phyloP scores from a whole-genome alignment of 2,888 invertebrate species.

The Aphidius colemani region DNA sequence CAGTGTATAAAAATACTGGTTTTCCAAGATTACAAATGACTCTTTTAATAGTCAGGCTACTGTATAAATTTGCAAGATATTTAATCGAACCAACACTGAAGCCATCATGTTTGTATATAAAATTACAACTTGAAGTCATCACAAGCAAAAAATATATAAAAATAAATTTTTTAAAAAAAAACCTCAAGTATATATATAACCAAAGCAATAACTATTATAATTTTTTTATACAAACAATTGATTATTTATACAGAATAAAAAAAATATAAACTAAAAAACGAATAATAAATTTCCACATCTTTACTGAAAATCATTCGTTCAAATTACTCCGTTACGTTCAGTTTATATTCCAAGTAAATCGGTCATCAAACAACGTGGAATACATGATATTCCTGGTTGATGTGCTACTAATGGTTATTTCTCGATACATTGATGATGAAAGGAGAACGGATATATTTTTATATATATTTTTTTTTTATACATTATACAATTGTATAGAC shows the following conservation, averaged over 20 bases:
- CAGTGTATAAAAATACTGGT: not conserved
- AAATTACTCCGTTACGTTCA: constrained; percentile 40
- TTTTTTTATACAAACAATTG: constrained; percentile 36
- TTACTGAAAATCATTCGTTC: constrained; percentile 33
- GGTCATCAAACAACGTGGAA: constrained; percentile 37
- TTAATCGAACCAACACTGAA: constrained; percentile 28
- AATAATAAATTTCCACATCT: constrained; percentile 43
- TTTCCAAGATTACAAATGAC: constrained; percentile 47
- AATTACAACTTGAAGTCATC: not conserved
- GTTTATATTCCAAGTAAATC: constrained; percentile 42
- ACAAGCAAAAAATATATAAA: not conserved
- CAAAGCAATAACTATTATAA: constrained; percentile 50
- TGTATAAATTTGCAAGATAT: constrained; percentile 45
- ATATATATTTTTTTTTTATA: too few relatives aligned
- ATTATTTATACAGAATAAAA: constrained; percentile 24
- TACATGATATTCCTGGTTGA: constrained; percentile 34
- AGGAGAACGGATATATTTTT: not conserved
- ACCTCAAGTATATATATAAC: not conserved
- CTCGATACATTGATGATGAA: constrained; percentile 2
- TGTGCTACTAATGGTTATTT: constrained; percentile 23
- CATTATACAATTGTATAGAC: not conserved
- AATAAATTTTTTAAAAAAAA: not conserved
- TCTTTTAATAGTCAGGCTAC: constrained; percentile 47
- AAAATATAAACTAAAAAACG: constrained; percentile 34
- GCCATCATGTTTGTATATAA: constrained; percentile 24